Base-by-base conservation (phyloP, 2,888 invertebrate species). In the Drosophila dives region DNA sequence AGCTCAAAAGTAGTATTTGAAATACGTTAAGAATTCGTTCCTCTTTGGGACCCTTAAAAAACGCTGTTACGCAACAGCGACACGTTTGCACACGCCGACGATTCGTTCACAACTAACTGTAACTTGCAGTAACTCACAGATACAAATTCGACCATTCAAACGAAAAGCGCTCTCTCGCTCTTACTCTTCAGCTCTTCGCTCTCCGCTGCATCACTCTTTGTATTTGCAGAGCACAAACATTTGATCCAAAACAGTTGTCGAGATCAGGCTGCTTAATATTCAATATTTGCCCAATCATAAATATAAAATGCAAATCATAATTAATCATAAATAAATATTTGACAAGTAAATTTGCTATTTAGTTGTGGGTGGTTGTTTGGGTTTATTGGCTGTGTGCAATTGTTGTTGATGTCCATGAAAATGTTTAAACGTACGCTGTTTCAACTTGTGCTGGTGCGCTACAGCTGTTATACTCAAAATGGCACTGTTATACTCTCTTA, bases 51-150 rank as follows among this genome's bases (percentile, higher is more conserved):
- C 45, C 45, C 45, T 42, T 65, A 51, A 71, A 45, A 60, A 49
- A 55, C 74, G 67, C 36, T 61, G 45, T 53, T 53, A 65, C 80
- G 65, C 72, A 66, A 49, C 76, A 66, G 51, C 76, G 72, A 73
- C 26, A 80, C 77, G 77, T 80, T 68, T 71, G 1, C 29, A 68
- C 77, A 71, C 73, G 71, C 34, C 80, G 71, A 80, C 80, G 79
- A 29, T 72, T 81, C 79, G 81, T 78, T 72, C 75, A 78, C 77
- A 78, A 78, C 78, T 78, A 80, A 78, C 77, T 78, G 77, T 78
- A 80, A 58, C 72, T 72, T 72, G 45, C 58, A 54, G 23, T 36
- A 50, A 63, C 38, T 62, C 78, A 65, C 79, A 34, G 53, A 64
- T 26, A 64, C 72, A 58, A 45, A 51, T 60, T 48, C 68, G 62